Evolutionary conservation across 2,888 invertebrate genomes (phyloP).

Genomic region (Agrilus mali): DNA sequence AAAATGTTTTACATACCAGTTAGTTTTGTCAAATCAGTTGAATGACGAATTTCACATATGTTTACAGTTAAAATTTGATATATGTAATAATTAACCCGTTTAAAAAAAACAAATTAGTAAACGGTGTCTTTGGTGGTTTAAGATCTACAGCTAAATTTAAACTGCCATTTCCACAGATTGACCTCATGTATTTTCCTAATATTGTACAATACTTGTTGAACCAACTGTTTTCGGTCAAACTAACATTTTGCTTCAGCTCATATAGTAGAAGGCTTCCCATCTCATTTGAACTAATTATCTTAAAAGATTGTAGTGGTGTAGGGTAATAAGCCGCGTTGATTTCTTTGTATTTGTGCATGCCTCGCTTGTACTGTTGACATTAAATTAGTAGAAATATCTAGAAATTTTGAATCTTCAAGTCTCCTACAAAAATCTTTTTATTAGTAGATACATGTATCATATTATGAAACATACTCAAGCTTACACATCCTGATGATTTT

Average conservation of each 20-base stretch:
- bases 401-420: conserved; percentile 6
- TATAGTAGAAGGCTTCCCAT: conserved; percentile 89
- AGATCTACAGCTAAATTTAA: conserved; percentile 79
- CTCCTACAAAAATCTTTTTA: conserved; percentile 26
- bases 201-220: conserved; percentile 79
- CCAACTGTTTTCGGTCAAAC: conserved; percentile 76
- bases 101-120: too few species aligned
- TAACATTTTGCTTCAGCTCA: conserved; percentile 68
- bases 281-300: conserved; percentile 71
- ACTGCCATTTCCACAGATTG: conserved; percentile 69
- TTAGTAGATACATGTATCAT: too few species aligned
- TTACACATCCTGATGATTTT: too few species aligned
- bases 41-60: too few species aligned
- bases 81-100: too few species aligned
- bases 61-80: too few species aligned
- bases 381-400: conserved; percentile 1
- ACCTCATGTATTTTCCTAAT: conserved; percentile 80
- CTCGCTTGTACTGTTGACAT: conserved; percentile 70
- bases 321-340: conserved; percentile 78
- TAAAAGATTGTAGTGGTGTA: conserved; percentile 74
- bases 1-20: too few species aligned
- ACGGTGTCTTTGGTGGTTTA: conserved; percentile 84
- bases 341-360: conserved; percentile 76
- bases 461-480: too few species aligned
- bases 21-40: too few species aligned